Evolutionary conservation across 2,888 invertebrate genomes (phyloP), one percentile per base, ranked within the genome.

Genomic region (Torymus aiolomorphi): DNA sequence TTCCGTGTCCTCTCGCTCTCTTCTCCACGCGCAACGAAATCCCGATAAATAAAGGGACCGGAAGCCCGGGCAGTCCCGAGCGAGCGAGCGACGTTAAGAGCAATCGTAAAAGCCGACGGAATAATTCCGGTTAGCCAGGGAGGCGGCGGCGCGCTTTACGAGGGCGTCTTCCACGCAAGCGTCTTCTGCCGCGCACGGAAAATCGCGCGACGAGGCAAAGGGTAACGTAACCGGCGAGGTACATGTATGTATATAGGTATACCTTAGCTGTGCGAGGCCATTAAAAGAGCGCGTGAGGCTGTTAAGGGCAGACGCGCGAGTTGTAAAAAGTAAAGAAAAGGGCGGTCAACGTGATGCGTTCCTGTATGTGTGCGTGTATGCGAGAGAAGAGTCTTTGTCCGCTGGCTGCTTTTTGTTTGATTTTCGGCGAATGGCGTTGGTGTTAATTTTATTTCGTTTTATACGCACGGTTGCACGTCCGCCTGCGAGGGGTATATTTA

Each of bases 21-120:
- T 8, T 42, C 42, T 42, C 42, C 8, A 5, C 42, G 42, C 42
- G 31, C 2, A n/a, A 31, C 49, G 51, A 49, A 51, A 61, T 71
- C 61, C 71, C 61, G 61, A 71, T 71, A 71, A 71, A 71, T 71
- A 61, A 71, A 71, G 59, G 70, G 54, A 51, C 65, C 24, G 65
- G 18, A 66, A 51, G 14, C 67, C 54, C n/a, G 42, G n/a, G 67
- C 16, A 49, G 61, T 31, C 51, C 52, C 16, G 16, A 56, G 20
- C 4, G 16, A 56, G 20, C 4, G 8, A 14, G 62, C 69, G 56
- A 70, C 62, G 61, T 62, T 61, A 63, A 76, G 67, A 18, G 59
- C 31, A 77, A 71, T 77, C 77, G 77, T 77, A 77, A 77, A 77
- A 77, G 59, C 24, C 49, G 31, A 31, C 52, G 65, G 71, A 59